A percentile compares a stretch with the other conserved stretches of the same genome.
Evolutionary conservation across 1,140 invertebrate genomes (phyloP).

Genomic region (Archivesica marissinica): DNA sequence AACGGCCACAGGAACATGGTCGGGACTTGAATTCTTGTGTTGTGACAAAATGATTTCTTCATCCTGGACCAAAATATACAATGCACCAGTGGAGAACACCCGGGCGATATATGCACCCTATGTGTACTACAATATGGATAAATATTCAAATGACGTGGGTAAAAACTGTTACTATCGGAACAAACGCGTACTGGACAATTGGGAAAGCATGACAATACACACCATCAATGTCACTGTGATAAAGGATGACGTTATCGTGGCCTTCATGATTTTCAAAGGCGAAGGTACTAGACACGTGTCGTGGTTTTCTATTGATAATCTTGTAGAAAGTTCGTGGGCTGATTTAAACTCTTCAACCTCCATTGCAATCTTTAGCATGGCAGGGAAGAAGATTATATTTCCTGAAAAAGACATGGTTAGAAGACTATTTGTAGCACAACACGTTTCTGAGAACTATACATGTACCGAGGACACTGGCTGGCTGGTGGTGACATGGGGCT

Average conservation of each 20-base stretch:
- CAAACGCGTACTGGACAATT: not conserved
- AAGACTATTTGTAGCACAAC: not conserved
- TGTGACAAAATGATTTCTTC: not conserved
- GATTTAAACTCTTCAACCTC: not conserved
- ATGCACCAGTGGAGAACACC: not conserved
- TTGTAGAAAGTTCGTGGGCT: constrained; percentile 3
- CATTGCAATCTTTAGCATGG: not conserved
- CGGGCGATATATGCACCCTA: not conserved
- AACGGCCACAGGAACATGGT: not conserved
- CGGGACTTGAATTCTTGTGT: not conserved
- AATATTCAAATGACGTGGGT: not conserved
- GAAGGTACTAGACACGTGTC: not conserved
- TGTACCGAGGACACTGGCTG: not conserved
- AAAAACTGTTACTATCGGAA: not conserved
- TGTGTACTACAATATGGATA: not conserved
- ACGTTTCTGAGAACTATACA: not conserved
- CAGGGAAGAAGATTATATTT: no score
- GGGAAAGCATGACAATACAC: not conserved
- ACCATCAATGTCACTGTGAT: not conserved
- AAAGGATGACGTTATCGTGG: not conserved
- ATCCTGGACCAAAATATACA: not conserved
- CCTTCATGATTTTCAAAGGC: not conserved
- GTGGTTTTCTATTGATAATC: not conserved
- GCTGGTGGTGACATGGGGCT: not conserved
- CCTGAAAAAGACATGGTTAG: not conserved